Percentiles rank a stretch among this genome's conserved stretches.
These are phyloP conservation scores for Lysiphlebus fabarum DNA, from an alignment of 1,140 invertebrate genomes.

Conservation along the genomic window DNA sequence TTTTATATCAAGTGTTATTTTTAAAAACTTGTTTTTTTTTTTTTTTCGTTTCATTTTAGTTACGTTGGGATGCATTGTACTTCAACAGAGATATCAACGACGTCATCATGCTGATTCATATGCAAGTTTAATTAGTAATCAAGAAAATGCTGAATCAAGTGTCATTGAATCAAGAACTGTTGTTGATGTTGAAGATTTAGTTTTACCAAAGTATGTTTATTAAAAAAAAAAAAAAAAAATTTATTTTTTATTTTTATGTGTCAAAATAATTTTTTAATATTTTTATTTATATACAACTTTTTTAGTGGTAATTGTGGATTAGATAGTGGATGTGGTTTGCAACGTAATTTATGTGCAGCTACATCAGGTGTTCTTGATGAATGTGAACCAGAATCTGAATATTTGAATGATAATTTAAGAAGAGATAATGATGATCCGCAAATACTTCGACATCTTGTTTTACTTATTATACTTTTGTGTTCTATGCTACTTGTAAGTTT, in stretches of 20 bases:
- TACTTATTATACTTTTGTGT: constrained; percentile 75
- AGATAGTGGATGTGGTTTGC: constrained; percentile 37
- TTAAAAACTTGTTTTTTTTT: constrained; percentile 20
- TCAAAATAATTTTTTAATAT: constrained; percentile 1
- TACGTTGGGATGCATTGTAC: constrained; percentile 69
- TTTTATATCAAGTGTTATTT: constrained; percentile 9
- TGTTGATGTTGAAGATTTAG: constrained; percentile 73
- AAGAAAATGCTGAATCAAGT: constrained; percentile 29
- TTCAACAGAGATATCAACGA: constrained; percentile 68
- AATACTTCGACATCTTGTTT: constrained; percentile 74
- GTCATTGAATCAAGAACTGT: constrained; percentile 50
- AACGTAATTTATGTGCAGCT: constrained; percentile 29
- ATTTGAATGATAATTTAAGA: constrained; percentile 23
- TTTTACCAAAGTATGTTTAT: constrained; percentile 41
- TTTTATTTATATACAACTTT: constrained; percentile 10
- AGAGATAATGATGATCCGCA: constrained; percentile 64
- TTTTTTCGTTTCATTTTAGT: constrained; percentile 50
- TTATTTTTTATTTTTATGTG: too few species aligned
- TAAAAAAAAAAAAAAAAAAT: too few species aligned
- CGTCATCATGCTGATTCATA: constrained; percentile 46
- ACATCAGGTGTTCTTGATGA: constrained; percentile 29
- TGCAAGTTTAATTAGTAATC: constrained; percentile 41
- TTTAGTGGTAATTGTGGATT: constrained; percentile 33
- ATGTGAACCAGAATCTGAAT: constrained; percentile 27
- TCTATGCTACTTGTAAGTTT: constrained; percentile 84